Percentiles rank a stretch among this genome's conserved stretches.
These are phyloP conservation scores for Halichondria panicea DNA, from an alignment of 37 sponge, comb jelly and placozoan genomes.

Conservation along the genomic window DNA sequence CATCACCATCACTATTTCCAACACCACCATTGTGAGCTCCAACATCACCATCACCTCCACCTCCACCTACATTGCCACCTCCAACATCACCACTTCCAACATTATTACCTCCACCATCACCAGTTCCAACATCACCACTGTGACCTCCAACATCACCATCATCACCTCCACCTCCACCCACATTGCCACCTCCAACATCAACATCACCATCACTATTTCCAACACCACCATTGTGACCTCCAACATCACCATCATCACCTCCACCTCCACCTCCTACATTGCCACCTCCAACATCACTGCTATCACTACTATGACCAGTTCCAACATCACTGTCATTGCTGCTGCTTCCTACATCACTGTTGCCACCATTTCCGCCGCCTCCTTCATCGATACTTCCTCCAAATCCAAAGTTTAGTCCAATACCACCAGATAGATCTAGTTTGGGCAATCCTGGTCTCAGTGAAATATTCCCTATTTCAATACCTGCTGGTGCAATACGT, in stretches of 20 bases:
- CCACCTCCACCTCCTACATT: not conserved
- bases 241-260: not conserved
- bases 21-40: not conserved
- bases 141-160: not conserved
- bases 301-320: not conserved
- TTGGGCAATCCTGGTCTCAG: conserved; percentile 3
- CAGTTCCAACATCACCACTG: not conserved
- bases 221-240: not conserved
- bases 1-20: too few species aligned
- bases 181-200: not conserved
- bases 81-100: not conserved
- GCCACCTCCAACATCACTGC: not conserved
- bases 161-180: not conserved
- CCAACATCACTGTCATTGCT: not conserved
- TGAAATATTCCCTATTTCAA: not conserved
- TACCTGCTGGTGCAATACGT: not conserved
- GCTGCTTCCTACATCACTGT: too few species aligned
- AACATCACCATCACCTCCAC: not conserved
- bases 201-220: not conserved
- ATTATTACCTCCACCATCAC: not conserved
- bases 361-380: not conserved
- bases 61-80: not conserved
- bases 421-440: not conserved
- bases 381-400: conserved; percentile 1
- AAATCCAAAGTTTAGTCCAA: not conserved